phyloP scores from a whole-genome alignment of 2,888 invertebrate species.

The Parasteatoda lunata region DNA sequence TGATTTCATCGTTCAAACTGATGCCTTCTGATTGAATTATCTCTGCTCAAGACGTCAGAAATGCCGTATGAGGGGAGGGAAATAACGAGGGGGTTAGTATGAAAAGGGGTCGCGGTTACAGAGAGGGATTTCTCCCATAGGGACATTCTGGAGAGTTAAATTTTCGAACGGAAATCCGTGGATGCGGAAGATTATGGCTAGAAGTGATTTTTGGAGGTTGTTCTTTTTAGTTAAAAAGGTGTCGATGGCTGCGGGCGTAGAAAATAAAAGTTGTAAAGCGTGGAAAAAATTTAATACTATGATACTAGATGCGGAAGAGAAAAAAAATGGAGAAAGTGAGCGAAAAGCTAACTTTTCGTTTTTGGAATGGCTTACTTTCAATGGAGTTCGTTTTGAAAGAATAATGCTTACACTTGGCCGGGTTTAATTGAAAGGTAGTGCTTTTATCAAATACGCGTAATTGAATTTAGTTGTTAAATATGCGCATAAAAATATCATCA shows the following conservation, averaged over 20 bases:
- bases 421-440: neutral
- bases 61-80: slow-evolving; percentile 17
- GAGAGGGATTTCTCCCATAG: slow-evolving; percentile 42
- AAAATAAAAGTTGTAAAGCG: slow-evolving; percentile 3
- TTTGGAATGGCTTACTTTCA: neutral
- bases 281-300: neutral
- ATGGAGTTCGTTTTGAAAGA: neutral
- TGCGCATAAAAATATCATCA: too few species aligned
- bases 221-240: slow-evolving; percentile 21
- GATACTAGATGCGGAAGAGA: neutral
- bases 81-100: slow-evolving; percentile 14
- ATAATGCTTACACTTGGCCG: neutral
- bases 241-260: slow-evolving; percentile 25
- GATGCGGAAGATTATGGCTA: slow-evolving; percentile 49
- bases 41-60: slow-evolving; percentile 50
- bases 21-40: slow-evolving; percentile 66
- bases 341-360: neutral
- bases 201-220: slow-evolving; percentile 41
- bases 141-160: neutral
- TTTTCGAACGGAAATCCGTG: slow-evolving; percentile 23
- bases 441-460: too few species aligned
- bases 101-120: slow-evolving; percentile 33
- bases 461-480: too few species aligned
- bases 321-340: neutral
- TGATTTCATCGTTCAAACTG: slow-evolving; percentile 66